Evolutionary conservation across 2,113 vertebrate genomes (phyloP), one percentile per base, ranked within the genome.

Genomic region (Prunella himalayana): DNA sequence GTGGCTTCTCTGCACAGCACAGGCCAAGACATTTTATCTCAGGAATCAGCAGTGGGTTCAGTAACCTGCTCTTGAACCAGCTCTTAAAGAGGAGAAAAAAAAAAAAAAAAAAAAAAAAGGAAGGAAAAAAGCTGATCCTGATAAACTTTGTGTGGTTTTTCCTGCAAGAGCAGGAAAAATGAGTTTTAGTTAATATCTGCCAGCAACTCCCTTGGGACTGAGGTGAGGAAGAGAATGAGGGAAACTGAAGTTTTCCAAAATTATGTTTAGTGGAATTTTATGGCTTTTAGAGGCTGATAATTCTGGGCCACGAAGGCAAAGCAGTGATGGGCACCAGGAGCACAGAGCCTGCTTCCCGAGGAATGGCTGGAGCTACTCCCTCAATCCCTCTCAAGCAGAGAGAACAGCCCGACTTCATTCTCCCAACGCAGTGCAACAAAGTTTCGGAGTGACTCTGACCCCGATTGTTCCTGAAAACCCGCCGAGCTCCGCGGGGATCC

Each of bases 31-130:
- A 39, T 20, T 83, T 66, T 33, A 63, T 51, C 57, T 76, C 30
- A 16, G 33, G 53, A 68, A 84, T 60, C 51, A 35, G 81, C 0
- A 0, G 1, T 0, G 0, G 24, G 47, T 39, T 84, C 81, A 56
- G 28, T 7, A 84, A 86, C 56, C 41, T 27, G 35, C n/a, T 41
- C 75, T 59, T 23, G 16, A 88, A 68, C 25, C 20, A 45, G 47
- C 18, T n/a, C 53, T 69, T 39, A 47, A 56, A 39, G 7, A 11
- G 17, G 6, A 9, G 27, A 2, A 10, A 54, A 53, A 7, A 31
- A 37, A 39, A 13, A 28, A 25, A 22, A 35, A 25, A 22, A 35
- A 15, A 39, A 42, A 39, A 35, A 13, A 31, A 4, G 2, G 6
- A 37, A 45, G 6, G 4, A 23, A 21, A 59, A 59, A 44, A 61